A percentile compares a stretch with the other conserved stretches of the same genome.
phyloP scores from a whole-genome alignment of 2,888 invertebrate genomes.

The Drosophila peninsularis region DNA sequence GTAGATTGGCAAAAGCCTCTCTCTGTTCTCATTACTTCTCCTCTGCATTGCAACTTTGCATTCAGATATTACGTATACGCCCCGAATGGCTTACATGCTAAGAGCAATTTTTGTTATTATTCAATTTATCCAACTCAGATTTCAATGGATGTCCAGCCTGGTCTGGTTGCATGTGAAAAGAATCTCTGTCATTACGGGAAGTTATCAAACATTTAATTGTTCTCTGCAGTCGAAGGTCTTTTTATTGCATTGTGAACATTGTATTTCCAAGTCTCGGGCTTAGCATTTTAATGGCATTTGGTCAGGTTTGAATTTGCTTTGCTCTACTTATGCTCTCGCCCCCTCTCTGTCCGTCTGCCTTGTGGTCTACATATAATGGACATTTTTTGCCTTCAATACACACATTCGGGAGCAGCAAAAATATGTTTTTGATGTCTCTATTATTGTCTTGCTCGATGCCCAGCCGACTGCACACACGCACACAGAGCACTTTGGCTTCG shows the following conservation, averaged over 20 bases:
- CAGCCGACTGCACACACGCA: slow-evolving; percentile 49
- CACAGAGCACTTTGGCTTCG: slow-evolving; percentile 27
- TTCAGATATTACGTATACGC: slow-evolving; percentile 28
- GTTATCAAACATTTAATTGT: not conserved
- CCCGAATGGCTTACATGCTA: too few relatives aligned
- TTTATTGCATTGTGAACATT: slow-evolving; percentile 4
- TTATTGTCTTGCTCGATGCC: slow-evolving; percentile 34
- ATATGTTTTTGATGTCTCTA: slow-evolving; percentile 35
- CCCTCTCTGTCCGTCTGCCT: not conserved
- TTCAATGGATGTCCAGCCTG: too few relatives aligned
- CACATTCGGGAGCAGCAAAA: slow-evolving; percentile 11
- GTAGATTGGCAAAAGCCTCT: not conserved
- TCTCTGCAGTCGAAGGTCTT: slow-evolving; percentile 5
- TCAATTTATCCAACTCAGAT: not conserved
- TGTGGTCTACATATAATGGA: not conserved
- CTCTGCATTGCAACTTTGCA: not conserved
- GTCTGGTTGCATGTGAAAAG: not conserved
- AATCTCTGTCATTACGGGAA: slow-evolving; percentile 3
- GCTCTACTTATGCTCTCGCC: not conserved
- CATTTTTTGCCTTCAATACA: slow-evolving; percentile 32
- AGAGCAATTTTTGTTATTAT: not conserved
- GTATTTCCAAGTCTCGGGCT: not conserved
- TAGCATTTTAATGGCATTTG: slow-evolving; percentile 35
- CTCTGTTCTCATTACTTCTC: not conserved
- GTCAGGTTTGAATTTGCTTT: slow-evolving; percentile 10